Evolutionary conservation across 1,140 invertebrate species (phyloP).

Genomic region (Stenopsyche tienmushanensis): DNA sequence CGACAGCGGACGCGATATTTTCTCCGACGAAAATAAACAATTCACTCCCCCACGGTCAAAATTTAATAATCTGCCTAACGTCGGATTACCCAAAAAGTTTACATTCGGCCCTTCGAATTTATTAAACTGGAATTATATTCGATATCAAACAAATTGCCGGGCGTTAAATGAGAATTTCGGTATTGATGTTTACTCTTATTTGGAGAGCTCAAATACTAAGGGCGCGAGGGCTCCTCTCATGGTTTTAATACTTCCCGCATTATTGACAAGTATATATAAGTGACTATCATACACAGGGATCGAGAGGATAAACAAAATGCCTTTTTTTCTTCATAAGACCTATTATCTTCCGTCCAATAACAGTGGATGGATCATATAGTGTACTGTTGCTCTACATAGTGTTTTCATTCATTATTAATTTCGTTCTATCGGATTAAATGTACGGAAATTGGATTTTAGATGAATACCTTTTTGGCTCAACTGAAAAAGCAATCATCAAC

Average conservation of each 20-base stretch:
- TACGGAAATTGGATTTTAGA: constrained; percentile 1
- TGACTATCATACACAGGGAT: no score
- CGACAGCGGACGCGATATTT: not conserved
- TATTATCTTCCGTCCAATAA: no score
- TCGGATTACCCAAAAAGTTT: constrained; percentile 23
- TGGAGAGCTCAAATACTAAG: no score
- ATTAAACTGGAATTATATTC: constrained; percentile 18
- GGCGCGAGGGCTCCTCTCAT: no score
- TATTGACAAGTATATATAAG: no score
- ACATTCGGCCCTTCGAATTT: constrained; percentile 18
- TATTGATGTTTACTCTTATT: constrained; percentile 17
- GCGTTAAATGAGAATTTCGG: constrained; percentile 18
- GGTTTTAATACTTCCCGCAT: no score
- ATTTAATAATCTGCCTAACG: constrained; percentile 23
- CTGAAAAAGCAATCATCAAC: not conserved
- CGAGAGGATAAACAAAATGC: no score
- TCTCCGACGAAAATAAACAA: constrained; percentile 15
- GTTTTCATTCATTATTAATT: not conserved
- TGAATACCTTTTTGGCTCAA: not conserved
- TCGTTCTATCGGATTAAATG: not conserved
- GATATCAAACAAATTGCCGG: constrained; percentile 23
- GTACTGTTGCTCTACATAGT: no score
- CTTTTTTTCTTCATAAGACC: no score
- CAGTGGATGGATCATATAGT: no score
- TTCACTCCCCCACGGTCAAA: constrained; percentile 11